phyloP scores from a whole-genome alignment of 2,888 invertebrate genomes.

The Limenitis arthemis region DNA sequence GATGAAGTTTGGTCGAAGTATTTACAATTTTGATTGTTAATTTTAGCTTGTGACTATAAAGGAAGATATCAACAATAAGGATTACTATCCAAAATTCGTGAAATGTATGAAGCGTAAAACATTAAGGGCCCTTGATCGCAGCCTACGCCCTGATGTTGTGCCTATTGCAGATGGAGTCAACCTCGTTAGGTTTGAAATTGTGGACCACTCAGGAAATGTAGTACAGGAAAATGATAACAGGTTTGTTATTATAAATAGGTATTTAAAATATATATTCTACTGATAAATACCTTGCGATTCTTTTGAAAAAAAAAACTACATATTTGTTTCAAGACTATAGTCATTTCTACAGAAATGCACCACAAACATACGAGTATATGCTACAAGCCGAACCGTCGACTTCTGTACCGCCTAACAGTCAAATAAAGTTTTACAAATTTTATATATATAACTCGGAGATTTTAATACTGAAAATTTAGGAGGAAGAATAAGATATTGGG shows the following conservation, averaged over 20 bases:
- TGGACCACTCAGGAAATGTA: slow-evolving; percentile 54
- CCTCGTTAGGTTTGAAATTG: slow-evolving; percentile 69
- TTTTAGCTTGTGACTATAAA: slow-evolving; percentile 56
- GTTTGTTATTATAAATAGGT: slow-evolving; percentile 27
- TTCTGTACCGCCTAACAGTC: too few relatives aligned
- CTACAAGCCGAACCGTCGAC: too few relatives aligned
- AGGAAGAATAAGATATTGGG: too few relatives aligned
- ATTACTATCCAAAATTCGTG: slow-evolving; percentile 61
- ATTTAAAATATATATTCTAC: neutral
- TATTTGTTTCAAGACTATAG: too few relatives aligned
- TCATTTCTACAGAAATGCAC: too few relatives aligned
- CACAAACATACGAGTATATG: too few relatives aligned
- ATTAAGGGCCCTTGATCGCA: slow-evolving; percentile 72
- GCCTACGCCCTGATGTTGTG: slow-evolving; percentile 73
- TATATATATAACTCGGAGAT: too few relatives aligned
- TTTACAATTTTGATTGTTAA: neutral
- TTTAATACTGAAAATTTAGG: too few relatives aligned
- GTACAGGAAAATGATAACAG: slow-evolving; percentile 54
- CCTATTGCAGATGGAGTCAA: slow-evolving; percentile 75
- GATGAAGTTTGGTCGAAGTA: too few relatives aligned
- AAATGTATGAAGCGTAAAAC: slow-evolving; percentile 69
- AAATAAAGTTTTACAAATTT: too few relatives aligned
- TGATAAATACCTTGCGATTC: too few relatives aligned
- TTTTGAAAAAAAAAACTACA: too few relatives aligned
- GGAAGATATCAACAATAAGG: slow-evolving; percentile 58